These are phyloP conservation scores for Leptosomus discolor DNA, from an alignment of 2,113 vertebrate species.

Conservation along the genomic window DNA sequence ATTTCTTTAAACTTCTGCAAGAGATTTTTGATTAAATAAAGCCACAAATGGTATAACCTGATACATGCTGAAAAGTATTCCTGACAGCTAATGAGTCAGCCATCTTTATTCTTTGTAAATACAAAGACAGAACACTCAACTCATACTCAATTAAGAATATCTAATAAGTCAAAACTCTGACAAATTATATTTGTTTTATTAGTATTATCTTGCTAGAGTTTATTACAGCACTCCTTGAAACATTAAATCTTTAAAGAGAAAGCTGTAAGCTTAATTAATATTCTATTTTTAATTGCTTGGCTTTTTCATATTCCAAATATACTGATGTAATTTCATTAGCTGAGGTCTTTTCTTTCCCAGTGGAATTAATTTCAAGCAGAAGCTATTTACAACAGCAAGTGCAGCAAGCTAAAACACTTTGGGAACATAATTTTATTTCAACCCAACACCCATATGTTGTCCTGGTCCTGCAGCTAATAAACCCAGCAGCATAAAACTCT, in stretches of 20 bases:
- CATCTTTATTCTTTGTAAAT: neutral
- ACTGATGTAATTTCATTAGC: conserved; percentile 10
- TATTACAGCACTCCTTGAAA: conserved; percentile 25
- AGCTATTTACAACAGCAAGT: neutral
- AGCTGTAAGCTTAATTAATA: conserved; percentile 35
- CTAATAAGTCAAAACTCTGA: conserved; percentile 1
- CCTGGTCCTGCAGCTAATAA: neutral
- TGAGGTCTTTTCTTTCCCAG: neutral
- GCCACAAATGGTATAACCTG: neutral
- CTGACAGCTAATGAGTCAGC: neutral
- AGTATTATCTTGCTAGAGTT: neutral
- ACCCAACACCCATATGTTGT: neutral
- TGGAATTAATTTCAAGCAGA: conserved; percentile 14
- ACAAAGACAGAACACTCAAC: neutral
- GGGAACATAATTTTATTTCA: neutral
- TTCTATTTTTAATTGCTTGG: conserved; percentile 31
- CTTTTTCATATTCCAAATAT: neutral
- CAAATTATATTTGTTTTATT: conserved; percentile 36
- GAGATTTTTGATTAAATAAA: neutral
- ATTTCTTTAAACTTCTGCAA: neutral
- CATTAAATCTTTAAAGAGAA: conserved; percentile 30
- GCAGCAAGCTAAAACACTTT: neutral
- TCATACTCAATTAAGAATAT: neutral
- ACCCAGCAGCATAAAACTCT: neutral
- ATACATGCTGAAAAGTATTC: neutral